Percentiles rank a stretch among this genome's conserved stretches.
phyloP scores from a whole-genome alignment of 2,888 invertebrate genomes.

The Cataglyphis albicans region DNA sequence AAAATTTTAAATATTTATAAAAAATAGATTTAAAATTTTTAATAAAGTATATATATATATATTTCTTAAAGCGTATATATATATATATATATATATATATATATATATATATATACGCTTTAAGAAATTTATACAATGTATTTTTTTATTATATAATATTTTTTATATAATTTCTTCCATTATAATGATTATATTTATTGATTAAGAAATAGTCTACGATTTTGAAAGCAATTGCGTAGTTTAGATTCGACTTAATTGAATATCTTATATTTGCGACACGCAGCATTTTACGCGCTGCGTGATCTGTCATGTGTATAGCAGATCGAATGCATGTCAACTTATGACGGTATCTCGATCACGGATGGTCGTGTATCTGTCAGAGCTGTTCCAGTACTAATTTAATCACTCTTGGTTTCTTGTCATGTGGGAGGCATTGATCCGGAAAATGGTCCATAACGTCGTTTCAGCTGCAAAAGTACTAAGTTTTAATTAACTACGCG shows the following conservation, averaged over 20 bases:
- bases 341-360: conserved; percentile 63
- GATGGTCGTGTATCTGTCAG: conserved; percentile 72
- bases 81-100: too few species aligned
- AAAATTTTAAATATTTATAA: too few species aligned
- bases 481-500: conserved; percentile 23
- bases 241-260: background rate
- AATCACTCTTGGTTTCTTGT: conserved; percentile 68
- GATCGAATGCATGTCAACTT: conserved; percentile 9
- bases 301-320: conserved; percentile 6
- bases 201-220: background rate
- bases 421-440: conserved; percentile 67
- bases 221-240: background rate
- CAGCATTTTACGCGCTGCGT: background rate
- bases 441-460: background rate
- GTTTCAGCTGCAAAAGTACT: background rate
- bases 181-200: background rate
- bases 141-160: background rate
- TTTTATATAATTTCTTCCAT: background rate
- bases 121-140: too few species aligned
- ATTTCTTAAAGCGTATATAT: too few species aligned
- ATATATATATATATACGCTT: too few species aligned
- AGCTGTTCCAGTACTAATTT: conserved; percentile 71
- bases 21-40: background rate
- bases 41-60: too few species aligned
- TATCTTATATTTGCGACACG: background rate